Conservation (phyloP, 2,797 vertebrate species). For the Sebastes goodei region DNA sequence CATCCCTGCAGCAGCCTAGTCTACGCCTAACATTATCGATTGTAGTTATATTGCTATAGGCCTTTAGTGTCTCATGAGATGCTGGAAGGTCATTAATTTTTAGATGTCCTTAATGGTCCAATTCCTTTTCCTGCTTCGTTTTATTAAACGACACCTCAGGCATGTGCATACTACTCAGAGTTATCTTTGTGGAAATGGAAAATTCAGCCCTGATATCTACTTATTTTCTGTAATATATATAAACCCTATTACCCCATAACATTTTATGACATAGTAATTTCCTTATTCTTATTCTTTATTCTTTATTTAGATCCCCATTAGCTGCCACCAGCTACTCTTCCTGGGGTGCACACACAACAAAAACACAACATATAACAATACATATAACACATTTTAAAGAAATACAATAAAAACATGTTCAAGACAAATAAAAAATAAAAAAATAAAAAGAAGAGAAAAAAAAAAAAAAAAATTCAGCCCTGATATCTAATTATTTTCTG, state of each 20-base stretch:
- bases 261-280: neutral
- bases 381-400: no score
- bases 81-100: constrained; percentile 39
- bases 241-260: neutral
- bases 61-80: constrained; percentile 34
- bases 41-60: constrained; percentile 38
- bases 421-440: no score
- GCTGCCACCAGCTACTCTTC: no score
- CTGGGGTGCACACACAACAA: no score
- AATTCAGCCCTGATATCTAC: neutral
- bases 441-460: no score
- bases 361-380: no score
- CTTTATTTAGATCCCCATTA: no score
- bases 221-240: constrained; percentile 1
- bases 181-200: constrained; percentile 13
- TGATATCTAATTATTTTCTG: no score
- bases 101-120: constrained; percentile 6
- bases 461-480: no score
- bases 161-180: neutral
- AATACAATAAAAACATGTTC: no score
- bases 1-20: constrained; percentile 50
- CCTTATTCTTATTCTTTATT: no score
- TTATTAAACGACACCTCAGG: constrained; percentile 15
- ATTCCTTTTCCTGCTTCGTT: constrained; percentile 19
- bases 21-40: constrained; percentile 55